These are phyloP conservation scores for Eueides isabella DNA, from an alignment of 1,140 invertebrate genomes.

Conservation along the genomic window DNA sequence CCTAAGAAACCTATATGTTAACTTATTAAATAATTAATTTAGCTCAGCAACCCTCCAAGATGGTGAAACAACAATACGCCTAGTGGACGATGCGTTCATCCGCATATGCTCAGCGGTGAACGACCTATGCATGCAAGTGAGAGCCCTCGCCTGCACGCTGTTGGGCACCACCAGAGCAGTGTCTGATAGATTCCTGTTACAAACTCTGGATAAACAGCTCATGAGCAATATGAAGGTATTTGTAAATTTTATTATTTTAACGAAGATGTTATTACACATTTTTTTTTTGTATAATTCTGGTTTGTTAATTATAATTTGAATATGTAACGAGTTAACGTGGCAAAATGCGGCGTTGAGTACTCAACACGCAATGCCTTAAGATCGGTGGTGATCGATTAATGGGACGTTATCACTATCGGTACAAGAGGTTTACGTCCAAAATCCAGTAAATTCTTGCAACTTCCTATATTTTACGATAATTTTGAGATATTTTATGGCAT, in stretches of 20 bases:
- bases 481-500: too few relatives aligned
- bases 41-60: constrained; percentile 86
- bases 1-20: too few relatives aligned
- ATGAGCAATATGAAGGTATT: constrained; percentile 96
- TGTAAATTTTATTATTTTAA: not conserved
- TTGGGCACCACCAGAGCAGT: constrained; percentile 94
- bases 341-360: too few relatives aligned
- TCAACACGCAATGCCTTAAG: too few relatives aligned
- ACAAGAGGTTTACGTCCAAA: too few relatives aligned
- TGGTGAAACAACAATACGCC: constrained; percentile 89
- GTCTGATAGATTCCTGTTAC: constrained; percentile 94
- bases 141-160: constrained; percentile 90
- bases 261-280: not conserved
- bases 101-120: constrained; percentile 97
- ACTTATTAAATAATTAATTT: constrained; percentile 18
- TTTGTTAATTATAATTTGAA: too few relatives aligned
- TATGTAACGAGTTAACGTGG: too few relatives aligned
- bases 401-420: too few relatives aligned
- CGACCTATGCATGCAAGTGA: constrained; percentile 93
- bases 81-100: constrained; percentile 98
- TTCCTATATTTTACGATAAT: too few relatives aligned
- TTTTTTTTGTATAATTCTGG: not conserved
- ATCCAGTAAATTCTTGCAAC: too few relatives aligned
- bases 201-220: constrained; percentile 99
- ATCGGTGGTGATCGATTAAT: too few relatives aligned